Evolutionary conservation across 2,113 vertebrate species (phyloP).

Genomic region (Xenus cinereus): DNA sequence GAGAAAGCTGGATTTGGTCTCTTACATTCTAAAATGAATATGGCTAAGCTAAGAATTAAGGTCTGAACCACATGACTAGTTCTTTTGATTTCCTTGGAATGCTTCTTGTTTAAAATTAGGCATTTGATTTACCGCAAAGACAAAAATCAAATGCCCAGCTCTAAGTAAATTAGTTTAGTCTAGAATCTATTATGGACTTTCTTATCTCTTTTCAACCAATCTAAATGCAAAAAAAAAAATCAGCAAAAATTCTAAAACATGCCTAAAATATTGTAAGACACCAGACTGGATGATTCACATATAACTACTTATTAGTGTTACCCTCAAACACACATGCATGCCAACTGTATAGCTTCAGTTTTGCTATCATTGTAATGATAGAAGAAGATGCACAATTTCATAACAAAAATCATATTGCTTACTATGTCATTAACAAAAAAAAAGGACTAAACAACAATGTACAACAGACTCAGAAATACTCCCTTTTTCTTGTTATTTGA

Average conservation of each 20-base stretch:
- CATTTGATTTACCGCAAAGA: not conserved
- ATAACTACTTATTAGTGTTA: not conserved
- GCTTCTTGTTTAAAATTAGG: not conserved
- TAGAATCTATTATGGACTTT: not conserved
- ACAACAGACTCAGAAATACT: not conserved
- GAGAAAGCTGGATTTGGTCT: not conserved
- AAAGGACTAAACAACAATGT: not conserved
- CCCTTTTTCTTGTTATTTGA: not conserved
- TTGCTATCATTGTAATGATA: not conserved
- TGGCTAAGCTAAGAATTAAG: not conserved
- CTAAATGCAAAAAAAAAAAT: not conserved
- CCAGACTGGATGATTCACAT: not conserved
- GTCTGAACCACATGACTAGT: not conserved
- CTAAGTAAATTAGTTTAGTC: not conserved
- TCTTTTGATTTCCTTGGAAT: not conserved
- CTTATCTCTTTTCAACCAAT: not conserved
- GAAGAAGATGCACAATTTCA: not conserved
- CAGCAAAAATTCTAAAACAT: not conserved
- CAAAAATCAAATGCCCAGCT: not conserved
- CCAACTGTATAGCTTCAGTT: not conserved
- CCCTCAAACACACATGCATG: not conserved
- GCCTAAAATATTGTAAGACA: not conserved
- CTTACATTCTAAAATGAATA: not conserved
- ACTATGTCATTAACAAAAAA: not conserved
- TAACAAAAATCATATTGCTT: not conserved